These are phyloP conservation scores for Drosophila nikananu DNA, from an alignment of 1,140 invertebrate species.

Conservation along the genomic window DNA sequence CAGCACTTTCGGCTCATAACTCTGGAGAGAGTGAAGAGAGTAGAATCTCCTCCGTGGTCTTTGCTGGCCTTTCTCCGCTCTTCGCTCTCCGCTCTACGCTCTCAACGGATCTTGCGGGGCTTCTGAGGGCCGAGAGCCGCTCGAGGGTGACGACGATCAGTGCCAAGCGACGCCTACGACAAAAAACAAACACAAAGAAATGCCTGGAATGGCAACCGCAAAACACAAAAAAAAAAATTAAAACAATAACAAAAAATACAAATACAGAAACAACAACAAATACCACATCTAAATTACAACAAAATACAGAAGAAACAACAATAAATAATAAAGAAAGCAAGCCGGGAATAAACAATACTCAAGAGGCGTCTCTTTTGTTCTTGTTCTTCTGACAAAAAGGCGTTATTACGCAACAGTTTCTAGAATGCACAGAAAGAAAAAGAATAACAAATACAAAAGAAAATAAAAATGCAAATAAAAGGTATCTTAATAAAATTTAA, in stretches of 20 bases:
- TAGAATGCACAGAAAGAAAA: not conserved
- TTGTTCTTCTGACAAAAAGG: not conserved
- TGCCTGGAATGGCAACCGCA: slow-evolving; percentile 46
- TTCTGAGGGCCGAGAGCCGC: slow-evolving; percentile 6
- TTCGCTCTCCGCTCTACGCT: not conserved
- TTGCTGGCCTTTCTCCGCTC: not conserved
- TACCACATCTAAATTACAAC: no score
- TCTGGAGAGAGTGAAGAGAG: not conserved
- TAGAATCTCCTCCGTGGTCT: not conserved
- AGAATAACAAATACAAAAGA: not conserved
- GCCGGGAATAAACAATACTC: slow-evolving; percentile 7
- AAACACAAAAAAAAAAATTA: not conserved
- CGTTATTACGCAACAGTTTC: slow-evolving; percentile 22
- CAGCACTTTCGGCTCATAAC: not conserved
- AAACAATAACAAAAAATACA: not conserved
- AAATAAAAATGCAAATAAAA: not conserved
- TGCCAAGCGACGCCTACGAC: slow-evolving; percentile 50
- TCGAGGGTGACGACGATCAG: slow-evolving; percentile 34
- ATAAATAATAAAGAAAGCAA: slow-evolving; percentile 12
- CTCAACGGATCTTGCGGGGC: slow-evolving; percentile 13
- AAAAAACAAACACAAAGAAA: slow-evolving; percentile 19
- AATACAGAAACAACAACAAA: not conserved
- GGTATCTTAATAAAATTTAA: not conserved
- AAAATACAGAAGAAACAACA: not conserved
- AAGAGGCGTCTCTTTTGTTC: slow-evolving; percentile 11